phyloP scores from a whole-genome alignment of 30 jellyfish, hydroid and myxozoan species.

The Aurelia coerulea region DNA sequence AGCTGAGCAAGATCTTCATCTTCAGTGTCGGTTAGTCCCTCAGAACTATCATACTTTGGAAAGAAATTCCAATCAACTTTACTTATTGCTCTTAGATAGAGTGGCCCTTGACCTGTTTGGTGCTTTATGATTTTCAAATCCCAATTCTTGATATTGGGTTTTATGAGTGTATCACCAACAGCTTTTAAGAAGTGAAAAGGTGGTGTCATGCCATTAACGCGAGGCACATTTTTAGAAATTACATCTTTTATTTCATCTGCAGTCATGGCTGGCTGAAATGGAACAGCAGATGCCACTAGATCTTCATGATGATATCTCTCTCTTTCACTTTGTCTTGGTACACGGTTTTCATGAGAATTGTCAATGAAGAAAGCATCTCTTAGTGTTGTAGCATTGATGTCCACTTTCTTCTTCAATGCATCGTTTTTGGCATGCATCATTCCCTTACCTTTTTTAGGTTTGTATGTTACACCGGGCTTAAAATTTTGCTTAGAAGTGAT shows the following conservation, averaged over 20 bases:
- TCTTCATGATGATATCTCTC: background rate
- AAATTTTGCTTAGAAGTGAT: no score
- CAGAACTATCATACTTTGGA: background rate
- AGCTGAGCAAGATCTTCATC: no score
- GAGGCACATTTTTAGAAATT: background rate
- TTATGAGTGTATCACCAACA: conserved; percentile 9
- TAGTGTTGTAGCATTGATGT: no score
- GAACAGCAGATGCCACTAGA: background rate
- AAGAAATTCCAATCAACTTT: background rate
- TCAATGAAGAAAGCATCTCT: no score
- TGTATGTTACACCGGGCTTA: no score
- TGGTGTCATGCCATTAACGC: background rate
- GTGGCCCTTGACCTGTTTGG: conserved; percentile 18
- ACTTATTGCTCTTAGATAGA: conserved; percentile 1
- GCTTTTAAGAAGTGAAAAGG: conserved; percentile 10
- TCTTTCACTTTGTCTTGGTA: background rate
- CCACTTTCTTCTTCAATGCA: no score
- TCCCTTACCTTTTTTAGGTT: no score
- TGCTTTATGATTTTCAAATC: background rate
- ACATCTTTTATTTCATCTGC: background rate
- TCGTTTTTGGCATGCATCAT: no score
- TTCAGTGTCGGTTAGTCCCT: no score
- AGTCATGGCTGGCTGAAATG: background rate
- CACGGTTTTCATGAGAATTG: no score
- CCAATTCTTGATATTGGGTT: conserved; percentile 1